A percentile compares a stretch with the other conserved stretches of the same genome.
Evolutionary conservation across 1,140 invertebrate species (phyloP).

Genomic region (Platyura marginata): DNA sequence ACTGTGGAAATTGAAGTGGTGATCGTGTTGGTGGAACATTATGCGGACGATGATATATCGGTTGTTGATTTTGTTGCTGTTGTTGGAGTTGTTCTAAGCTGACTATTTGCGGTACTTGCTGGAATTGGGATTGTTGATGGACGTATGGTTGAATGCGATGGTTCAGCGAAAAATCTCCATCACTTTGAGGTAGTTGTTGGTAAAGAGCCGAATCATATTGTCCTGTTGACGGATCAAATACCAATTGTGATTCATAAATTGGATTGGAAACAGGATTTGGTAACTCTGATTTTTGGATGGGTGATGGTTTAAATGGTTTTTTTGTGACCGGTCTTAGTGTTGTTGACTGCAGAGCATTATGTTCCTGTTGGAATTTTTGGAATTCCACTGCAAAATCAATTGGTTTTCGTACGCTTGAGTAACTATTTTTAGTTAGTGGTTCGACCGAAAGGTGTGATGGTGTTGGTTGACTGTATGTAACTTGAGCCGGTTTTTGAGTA

Average conservation of each 20-base stretch:
- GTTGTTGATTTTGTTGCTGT: conserved; percentile 12
- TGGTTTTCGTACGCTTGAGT: conserved; percentile 26
- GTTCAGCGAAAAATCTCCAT: conserved; percentile 47
- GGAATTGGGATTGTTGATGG: conserved; percentile 29
- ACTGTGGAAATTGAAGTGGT: conserved; percentile 15
- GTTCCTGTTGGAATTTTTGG: conserved; percentile 57
- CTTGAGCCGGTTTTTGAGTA: conserved; percentile 31
- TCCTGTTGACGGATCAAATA: conserved; percentile 57
- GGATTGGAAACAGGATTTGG: conserved; percentile 29
- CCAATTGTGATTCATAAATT: conserved; percentile 54
- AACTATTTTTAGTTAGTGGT: conserved; percentile 18
- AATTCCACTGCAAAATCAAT: conserved; percentile 55
- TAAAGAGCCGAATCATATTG: conserved; percentile 63
- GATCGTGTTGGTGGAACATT: conserved; percentile 8
- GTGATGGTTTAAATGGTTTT: conserved; percentile 19
- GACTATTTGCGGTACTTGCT: conserved; percentile 17
- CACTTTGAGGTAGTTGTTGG: conserved; percentile 52
- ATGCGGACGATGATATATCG: conserved; percentile 15
- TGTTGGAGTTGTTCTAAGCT: conserved; percentile 17
- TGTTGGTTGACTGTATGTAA: conserved; percentile 31
- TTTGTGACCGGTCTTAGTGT: conserved; percentile 23
- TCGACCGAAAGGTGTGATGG: conserved; percentile 25
- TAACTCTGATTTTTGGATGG: conserved; percentile 12
- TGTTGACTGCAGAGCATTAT: conserved; percentile 31
- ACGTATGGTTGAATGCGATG: conserved; percentile 56